A percentile compares a stretch with the other conserved stretches of the same genome.
Conservation (phyloP, 2,797 vertebrate species). For the Triplophysa yarkandensis region DNA sequence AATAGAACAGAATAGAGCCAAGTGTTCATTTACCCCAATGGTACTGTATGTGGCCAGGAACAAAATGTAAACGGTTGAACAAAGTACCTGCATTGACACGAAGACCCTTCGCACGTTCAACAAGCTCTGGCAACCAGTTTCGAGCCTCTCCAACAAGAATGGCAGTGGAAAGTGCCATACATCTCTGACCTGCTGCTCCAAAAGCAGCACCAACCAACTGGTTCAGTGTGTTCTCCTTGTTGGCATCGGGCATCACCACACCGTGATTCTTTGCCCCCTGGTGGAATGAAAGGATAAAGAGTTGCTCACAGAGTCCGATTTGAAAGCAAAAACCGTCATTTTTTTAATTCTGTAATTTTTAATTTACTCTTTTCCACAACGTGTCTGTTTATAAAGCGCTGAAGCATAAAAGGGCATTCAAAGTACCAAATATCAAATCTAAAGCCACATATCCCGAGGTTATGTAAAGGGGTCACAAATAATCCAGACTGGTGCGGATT, state of each 20-base stretch:
- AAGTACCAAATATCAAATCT: neutral
- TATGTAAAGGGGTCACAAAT: neutral
- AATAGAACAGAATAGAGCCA: neutral
- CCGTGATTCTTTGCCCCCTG: slow-evolving; percentile 98
- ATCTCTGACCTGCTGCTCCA: slow-evolving; percentile 94
- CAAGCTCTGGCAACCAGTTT: slow-evolving; percentile 91
- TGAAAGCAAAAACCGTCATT: too few species aligned
- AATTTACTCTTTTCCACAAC: neutral
- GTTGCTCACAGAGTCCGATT: too few species aligned
- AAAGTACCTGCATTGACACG: slow-evolving; percentile 89
- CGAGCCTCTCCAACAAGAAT: slow-evolving; percentile 89
- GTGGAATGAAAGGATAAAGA: slow-evolving; percentile 52
- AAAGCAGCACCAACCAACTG: slow-evolving; percentile 96
- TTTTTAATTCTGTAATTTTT: too few species aligned
- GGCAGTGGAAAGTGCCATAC: slow-evolving; percentile 95
- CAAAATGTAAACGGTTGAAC: neutral
- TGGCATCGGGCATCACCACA: slow-evolving; percentile 97
- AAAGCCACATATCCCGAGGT: neutral
- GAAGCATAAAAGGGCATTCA: too few species aligned
- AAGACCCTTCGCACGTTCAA: slow-evolving; percentile 87
- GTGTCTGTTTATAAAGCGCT: neutral
- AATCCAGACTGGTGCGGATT: neutral
- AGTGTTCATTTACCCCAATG: too few species aligned
- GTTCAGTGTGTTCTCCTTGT: slow-evolving; percentile 97
- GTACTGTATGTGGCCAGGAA: neutral